phyloP scores from a whole-genome alignment of 2,888 invertebrate species.

The Trichogramma evanescens region DNA sequence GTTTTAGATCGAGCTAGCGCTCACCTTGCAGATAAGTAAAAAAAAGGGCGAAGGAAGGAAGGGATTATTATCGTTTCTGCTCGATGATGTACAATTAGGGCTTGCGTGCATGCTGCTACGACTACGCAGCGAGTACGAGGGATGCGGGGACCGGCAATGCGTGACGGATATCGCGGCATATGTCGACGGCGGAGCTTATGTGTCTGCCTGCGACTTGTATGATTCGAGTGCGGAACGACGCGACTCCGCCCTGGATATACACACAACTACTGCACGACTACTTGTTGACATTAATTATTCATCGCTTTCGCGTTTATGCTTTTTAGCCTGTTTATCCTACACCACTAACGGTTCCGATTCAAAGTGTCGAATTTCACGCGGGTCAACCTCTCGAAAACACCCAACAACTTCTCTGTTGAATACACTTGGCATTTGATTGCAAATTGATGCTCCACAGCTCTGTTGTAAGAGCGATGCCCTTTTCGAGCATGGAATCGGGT shows the following conservation, averaged over 20 bases:
- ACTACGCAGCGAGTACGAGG: conserved; percentile 28
- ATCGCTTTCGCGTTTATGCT: not conserved
- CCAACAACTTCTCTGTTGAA: too few species aligned
- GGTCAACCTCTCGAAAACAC: too few species aligned
- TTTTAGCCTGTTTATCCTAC: too few species aligned
- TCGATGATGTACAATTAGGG: conserved; percentile 30
- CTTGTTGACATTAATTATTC: conserved; percentile 18
- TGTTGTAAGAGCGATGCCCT: too few species aligned
- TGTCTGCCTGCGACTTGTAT: not conserved
- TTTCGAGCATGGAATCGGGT: too few species aligned
- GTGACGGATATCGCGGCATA: conserved; percentile 14
- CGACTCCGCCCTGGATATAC: not conserved
- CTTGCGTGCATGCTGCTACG: conserved; percentile 24
- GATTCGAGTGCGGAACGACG: conserved; percentile 5
- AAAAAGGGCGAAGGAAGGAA: not conserved
- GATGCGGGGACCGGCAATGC: conserved; percentile 12
- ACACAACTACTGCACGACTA: not conserved
- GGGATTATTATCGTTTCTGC: conserved; percentile 15
- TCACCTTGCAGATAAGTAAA: not conserved
- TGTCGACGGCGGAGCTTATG: conserved; percentile 5
- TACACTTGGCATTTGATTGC: too few species aligned
- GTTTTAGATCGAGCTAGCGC: too few species aligned
- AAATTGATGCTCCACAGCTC: too few species aligned
- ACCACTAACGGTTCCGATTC: too few species aligned
- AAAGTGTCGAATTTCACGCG: too few species aligned